phyloP scores from a whole-genome alignment of 2,113 vertebrate species.

The Laticauda colubrina region DNA sequence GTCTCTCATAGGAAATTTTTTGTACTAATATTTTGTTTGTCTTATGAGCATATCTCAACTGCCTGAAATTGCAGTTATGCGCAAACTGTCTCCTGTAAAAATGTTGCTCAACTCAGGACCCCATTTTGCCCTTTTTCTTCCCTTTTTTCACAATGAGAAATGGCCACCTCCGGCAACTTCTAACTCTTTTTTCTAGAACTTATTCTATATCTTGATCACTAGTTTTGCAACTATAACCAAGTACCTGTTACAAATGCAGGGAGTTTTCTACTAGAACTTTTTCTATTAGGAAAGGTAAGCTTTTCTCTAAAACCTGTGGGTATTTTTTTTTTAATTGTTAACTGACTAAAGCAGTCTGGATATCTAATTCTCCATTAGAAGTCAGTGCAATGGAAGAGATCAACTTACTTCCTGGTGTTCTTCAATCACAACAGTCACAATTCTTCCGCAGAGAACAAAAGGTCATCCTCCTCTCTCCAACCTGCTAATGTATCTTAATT shows the following conservation, averaged over 20 bases:
- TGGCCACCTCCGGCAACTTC: not conserved
- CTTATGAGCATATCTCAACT: not conserved
- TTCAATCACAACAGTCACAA: not conserved
- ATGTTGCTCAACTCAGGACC: not conserved
- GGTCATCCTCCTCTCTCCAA: not conserved
- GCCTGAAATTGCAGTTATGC: not conserved
- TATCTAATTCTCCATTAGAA: not conserved
- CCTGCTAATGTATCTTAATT: not conserved
- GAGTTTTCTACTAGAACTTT: not conserved
- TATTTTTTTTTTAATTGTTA: not conserved
- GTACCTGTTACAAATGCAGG: not conserved
- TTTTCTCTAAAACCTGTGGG: not conserved
- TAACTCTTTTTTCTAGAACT: not conserved
- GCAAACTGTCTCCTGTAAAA: not conserved
- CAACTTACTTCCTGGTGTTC: slow-evolving; percentile 4
- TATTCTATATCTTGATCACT: not conserved
- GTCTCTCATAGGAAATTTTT: not conserved
- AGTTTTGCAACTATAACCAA: not conserved
- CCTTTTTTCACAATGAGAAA: not conserved
- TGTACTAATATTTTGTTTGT: not conserved
- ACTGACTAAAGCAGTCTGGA: not conserved
- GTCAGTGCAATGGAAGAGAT: not conserved
- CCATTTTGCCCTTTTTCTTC: not conserved
- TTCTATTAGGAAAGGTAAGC: not conserved
- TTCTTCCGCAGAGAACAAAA: not conserved